These are phyloP conservation scores for Taenaris catops DNA, from an alignment of 2,888 invertebrate genomes.

Conservation along the genomic window DNA sequence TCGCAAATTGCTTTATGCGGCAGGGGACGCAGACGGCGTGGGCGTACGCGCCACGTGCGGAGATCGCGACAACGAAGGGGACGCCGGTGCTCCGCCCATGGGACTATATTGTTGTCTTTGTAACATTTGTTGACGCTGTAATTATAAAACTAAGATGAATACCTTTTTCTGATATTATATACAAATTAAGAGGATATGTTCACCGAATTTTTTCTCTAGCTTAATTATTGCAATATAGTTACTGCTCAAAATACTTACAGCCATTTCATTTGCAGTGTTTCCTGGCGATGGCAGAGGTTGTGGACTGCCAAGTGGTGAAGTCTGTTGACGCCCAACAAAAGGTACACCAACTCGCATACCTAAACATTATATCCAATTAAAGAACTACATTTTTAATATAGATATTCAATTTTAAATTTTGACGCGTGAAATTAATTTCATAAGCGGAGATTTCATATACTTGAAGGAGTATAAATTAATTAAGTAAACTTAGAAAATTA, in stretches of 20 bases:
- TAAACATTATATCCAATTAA: too few relatives aligned
- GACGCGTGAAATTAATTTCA: too few relatives aligned
- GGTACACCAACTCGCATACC: conserved; percentile 72
- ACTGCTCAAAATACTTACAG: conserved; percentile 46
- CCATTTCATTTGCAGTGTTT: conserved; percentile 60
- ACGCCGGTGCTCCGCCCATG: conserved; percentile 76
- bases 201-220: too few relatives aligned
- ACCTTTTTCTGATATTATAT: too few relatives aligned
- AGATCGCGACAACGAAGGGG: conserved; percentile 77
- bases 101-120: conserved; percentile 74
- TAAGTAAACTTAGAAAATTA: too few relatives aligned
- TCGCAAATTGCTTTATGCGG: too few relatives aligned
- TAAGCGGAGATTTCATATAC: too few relatives aligned
- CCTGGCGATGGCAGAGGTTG: conserved; percentile 74
- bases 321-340: conserved; percentile 62
- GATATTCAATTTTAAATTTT: too few relatives aligned
- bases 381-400: too few relatives aligned
- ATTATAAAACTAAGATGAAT: not conserved
- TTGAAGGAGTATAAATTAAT: too few relatives aligned
- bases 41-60: conserved; percentile 76
- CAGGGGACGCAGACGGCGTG: conserved; percentile 57
- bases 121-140: conserved; percentile 66
- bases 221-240: too few relatives aligned
- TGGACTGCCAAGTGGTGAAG: conserved; percentile 71
- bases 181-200: too few relatives aligned